Base-by-base conservation (phyloP, 2,113 vertebrate species). In the Atractosteus spatula region DNA sequence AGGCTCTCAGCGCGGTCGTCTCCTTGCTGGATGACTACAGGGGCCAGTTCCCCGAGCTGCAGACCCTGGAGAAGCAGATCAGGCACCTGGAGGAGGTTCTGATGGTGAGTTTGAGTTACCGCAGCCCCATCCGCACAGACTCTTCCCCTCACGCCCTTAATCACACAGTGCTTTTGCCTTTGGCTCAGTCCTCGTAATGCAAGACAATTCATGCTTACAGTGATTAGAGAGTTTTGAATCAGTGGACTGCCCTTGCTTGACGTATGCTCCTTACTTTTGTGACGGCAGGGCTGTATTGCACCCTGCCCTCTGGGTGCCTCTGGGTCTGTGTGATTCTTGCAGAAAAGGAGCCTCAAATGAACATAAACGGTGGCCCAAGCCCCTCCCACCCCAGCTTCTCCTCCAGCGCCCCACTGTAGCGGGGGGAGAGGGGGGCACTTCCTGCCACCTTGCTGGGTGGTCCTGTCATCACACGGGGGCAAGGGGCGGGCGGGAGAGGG, bases 1-100 rank as follows among this genome's bases (percentile, higher is more conserved):
- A 97, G 2, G 95, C 96, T 14, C 86, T 98, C 7, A 73, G 77
- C 54, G 81, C 89, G 12, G 77, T 96, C 11, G 83, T 92, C 74
- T 94, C 96, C 0, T 91, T 94, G 66, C 86, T 99, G 71, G 97
- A 97, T 62, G 97, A 99, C 78, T 98, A 95, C 77, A 92, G 97
- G 77, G 97, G 97, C 57, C 97, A 96, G 81, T 99, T 98, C 72
- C 96, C 94, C 0, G 96, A 98, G 83, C 84, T 99, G 51, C 96
- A 99, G 75, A 81, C 90, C 3, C 89, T 99, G 0, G 97, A 99
- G 66, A 92, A 95, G 74, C 94, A 98, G 83, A 88, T 97, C 66
- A 94, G 88, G 74, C 90, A 76, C 54, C 89, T 99, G 81, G 95
- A 97, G 78, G 90, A 91, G 63, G 90, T 93, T 3, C 85, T 99